Base-by-base conservation (phyloP, 2,797 vertebrate species). In the Somateria mollissima region DNA sequence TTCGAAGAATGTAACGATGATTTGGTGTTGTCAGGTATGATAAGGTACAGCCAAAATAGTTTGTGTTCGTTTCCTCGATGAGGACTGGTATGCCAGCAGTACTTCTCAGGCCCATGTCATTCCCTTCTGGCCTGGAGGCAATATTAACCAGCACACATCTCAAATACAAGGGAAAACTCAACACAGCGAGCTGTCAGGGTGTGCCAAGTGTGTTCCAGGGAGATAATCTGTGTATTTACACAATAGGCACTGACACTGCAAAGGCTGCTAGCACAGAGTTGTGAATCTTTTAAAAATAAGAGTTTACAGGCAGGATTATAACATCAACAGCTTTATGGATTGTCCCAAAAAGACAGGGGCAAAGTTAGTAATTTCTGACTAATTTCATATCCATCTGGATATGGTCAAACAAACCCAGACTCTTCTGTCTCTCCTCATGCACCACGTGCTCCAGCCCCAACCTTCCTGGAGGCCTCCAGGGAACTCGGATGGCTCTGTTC, bases 251-350 rank as follows among this genome's bases (percentile, higher is more conserved):
- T 43, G 53, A 61, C 36, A n/a, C 9, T 5, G 8, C 36, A 71
- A 39, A 53, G 7, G 25, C 2, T 16, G 30, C 20, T 32, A 56
- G 6, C 0, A 1, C 17, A 20, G 4, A 3, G 10, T 25, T 45
- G 8, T 21, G 27, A 24, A 43, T 21, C 22, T 62, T 51, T 20
- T 6, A 43, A 14, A 61, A 66, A 28, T 3, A n/a, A 13, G 13
- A 15, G 3, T 27, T 53, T 24, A 24, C n/a, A 69, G 24, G 2
- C 37, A 34, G 13, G 22, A 8, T 49, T 39, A 25, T 45, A 65
- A 37, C 57, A 60, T 6, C 43, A 62, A 54, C 2, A 51, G 25
- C 10, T 34, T 64, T 20, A 39, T 3, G n/a, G 41, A 57, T 6
- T 1, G 7, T n/a, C 13, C 70, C 58, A 37, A 73, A 76, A 72